These are phyloP conservation scores for Sebastes flavidus DNA, from an alignment of 2,797 vertebrate species.

Conservation along the genomic window DNA sequence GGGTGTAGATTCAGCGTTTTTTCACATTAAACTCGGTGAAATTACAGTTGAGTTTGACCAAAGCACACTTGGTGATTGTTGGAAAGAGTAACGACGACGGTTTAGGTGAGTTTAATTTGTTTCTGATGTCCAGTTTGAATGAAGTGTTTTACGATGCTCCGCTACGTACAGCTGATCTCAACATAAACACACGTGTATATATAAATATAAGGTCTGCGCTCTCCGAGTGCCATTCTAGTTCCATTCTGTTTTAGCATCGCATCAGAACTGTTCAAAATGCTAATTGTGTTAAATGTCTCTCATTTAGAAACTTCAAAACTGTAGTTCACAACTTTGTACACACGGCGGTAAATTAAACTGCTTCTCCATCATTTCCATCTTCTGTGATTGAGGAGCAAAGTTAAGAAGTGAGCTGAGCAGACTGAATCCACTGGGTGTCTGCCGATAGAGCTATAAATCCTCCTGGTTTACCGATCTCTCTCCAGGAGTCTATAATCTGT, in stretches of 20 bases:
- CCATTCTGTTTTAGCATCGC: not conserved
- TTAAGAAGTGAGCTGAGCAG: not conserved
- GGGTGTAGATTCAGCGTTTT: rapidly evolving
- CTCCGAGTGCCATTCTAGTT: too few relatives aligned
- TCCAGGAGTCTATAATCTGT: conserved; percentile 67
- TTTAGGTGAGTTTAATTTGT: too few relatives aligned
- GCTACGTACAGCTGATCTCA: too few relatives aligned
- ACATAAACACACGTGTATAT: too few relatives aligned
- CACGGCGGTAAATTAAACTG: not conserved
- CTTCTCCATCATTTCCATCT: not conserved
- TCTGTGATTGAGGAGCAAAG: not conserved
- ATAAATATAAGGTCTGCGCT: too few relatives aligned
- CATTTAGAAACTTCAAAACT: not conserved
- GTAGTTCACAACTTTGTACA: not conserved
- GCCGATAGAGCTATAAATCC: conserved; percentile 29
- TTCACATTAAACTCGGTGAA: too few relatives aligned
- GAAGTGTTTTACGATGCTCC: too few relatives aligned
- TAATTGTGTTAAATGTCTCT: not conserved
- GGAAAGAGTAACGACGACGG: too few relatives aligned
- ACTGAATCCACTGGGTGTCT: not conserved
- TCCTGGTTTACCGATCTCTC: conserved; percentile 35
- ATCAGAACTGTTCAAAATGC: not conserved
- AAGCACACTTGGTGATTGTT: too few relatives aligned
- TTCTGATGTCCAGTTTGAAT: too few relatives aligned
- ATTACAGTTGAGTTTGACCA: too few relatives aligned